Evolutionary conservation across 2,888 invertebrate genomes (phyloP), one percentile per base, ranked within the genome.

Genomic region (Conops quadrifasciatus): DNA sequence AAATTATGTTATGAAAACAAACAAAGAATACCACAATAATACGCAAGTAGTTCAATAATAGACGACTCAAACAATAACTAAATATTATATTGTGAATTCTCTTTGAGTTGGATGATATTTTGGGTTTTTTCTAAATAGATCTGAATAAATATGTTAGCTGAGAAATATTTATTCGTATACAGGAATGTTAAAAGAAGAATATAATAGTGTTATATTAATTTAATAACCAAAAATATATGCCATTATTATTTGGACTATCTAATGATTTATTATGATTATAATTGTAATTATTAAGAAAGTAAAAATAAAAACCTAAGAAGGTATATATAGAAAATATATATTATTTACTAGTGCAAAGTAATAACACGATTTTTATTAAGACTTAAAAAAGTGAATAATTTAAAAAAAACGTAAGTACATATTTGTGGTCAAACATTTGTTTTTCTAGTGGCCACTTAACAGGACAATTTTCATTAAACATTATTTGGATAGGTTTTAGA

Each of bases 321-420:
- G 15, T 5, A 64, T 56, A 70, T 64, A 70, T 43, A 36, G 58
- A 36, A 69, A 58, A 49, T 51, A 71, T 71, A 67, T 67, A 71
- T 71, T 66, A 71, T 71, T 71, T 71, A 66, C 62, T 71, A 71
- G 71, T n/a, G 51, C 60, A 66, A 71, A 66, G 19, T 28, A 65
- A 53, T 26, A 49, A 30, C 3, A 24, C 47, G 24, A 51, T 69
- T 63, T 53, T 60, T 24, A 16, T 47, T 45, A 13, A 19, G 2
- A 28, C 1, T 60, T 49, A 49, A 49, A 49, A 15, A 45, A 45
- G 1, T n/a, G n/a, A n/a, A 36, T 36, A 36, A 36, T 36, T 7
- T 36, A 7, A 36, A 9, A 7, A 9, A 36, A 36, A 36, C n/a
- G 36, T 36, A 36, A 36, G 36, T 36, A 36, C 36, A 7, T 36